Base-by-base conservation (phyloP, 2,888 invertebrate genomes). In the Athrips mouffetella region DNA sequence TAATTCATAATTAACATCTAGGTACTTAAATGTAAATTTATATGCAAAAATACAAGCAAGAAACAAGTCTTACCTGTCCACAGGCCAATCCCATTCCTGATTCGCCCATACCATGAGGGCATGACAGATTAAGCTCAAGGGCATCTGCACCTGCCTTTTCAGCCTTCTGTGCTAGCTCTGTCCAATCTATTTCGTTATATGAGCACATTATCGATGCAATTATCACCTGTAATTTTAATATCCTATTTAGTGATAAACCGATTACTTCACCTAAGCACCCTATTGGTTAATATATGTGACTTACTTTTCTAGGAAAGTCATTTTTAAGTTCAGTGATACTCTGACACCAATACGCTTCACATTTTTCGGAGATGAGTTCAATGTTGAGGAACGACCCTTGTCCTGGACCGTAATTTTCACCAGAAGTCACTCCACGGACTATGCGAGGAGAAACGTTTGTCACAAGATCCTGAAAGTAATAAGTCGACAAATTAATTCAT, bases 101-200 rank as follows among this genome's bases (percentile, higher is more conserved):
- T 76, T 98, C 98, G 1, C 98, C 98, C 98, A 99, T 99, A 4
- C 99, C 99, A 79, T 99, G 99, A 0, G 99, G 99, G 76, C 99
- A 99, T 0, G 98, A 98, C 45, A 99, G 82, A 88, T 99, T 99
- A 45, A 99, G 84, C 71, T 99, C 99, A 10, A 99, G 81, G 0
- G 97, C 98, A 83, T 99, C 98, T 0, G 99, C 93, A 0, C 98
- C 98, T 0, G 97, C 90, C 0, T 89, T 89, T 76, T 94, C 94
- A 0, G 97, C 94, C 80, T 90, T 92, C 58, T 86, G 86, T 0
- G 98, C 92, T 47, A 99, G 74, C 63, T 93, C 90, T 7, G 89
- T 92, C 99, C 99, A 99, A 79, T 99, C 99, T 0, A 89, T 90
- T 75, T 95, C 91, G 69, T 92, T 92, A 76, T 93, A 97, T 0